Base-by-base conservation (phyloP, 2,113 vertebrate species). In the Ochotona curzoniae region DNA sequence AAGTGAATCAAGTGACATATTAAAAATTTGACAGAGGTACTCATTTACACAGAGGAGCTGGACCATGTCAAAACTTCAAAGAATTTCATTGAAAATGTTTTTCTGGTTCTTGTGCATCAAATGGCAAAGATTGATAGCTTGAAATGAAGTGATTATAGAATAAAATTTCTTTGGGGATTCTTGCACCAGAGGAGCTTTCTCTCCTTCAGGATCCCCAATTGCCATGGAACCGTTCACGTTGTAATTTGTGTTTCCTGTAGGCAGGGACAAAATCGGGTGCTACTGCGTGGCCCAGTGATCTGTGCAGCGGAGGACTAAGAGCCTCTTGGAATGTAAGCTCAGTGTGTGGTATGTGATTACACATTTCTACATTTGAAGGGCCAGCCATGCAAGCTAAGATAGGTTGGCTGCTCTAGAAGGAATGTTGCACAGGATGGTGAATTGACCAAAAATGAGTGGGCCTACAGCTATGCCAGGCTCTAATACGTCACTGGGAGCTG, bases 21-120 rank as follows among this genome's bases (percentile, higher is more conserved):
- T 80, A 9, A 94, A 64, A n/a, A 73, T 89, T 81, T 87, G 66
- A 84, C 61, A 51, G 11, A 51, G 47, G 12, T 8, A 66, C 6
- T 74, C 60, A 80, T 23, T 54, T 9, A 73, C 67, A 23, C 28
- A 54, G 17, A 74, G 6, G 7, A 51, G 8, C 26, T 88, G 47
- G 1, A 7, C 8, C 54, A 57, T 47, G 10, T 32, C 11, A 91
- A 78, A 38, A 30, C 30, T 57, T 32, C n/a, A 47, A 67, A 86
- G 21, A 35, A 75, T 78, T 79, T 85, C 13, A 11, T 32, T 82
- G 30, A 83, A 93, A 73, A 54, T 63, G 70, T 3, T 80, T 57
- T 35, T 35, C 21, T 54, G 30, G 83, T 17, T 70, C 23, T 64
- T 63, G 15, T n/a, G 57, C 3, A 21, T 51, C 25, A 74, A 47